Evolutionary conservation across 2,888 invertebrate genomes (phyloP), one percentile per base, ranked within the genome.

Genomic region (Panorpa germanica): DNA sequence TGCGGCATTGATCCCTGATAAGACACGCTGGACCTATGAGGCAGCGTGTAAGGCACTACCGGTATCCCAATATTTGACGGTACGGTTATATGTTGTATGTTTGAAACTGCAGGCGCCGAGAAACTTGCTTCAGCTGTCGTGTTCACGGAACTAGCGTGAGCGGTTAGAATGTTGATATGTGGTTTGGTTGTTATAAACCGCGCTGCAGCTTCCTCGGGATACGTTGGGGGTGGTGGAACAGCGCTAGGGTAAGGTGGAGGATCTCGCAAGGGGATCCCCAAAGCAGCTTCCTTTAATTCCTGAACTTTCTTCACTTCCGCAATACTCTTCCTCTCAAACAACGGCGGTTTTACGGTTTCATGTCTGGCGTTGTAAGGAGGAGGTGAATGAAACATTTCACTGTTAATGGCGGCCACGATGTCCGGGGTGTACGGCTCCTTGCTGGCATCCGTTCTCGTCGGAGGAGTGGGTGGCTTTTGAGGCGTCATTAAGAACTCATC

Each of bases 171-270:
- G 45, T 69, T 77, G 32, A 75, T 74, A 50, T 76, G 74, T 1
- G 80, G 73, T 36, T 75, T 65, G 0, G 76, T 72, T 16, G 76
- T 77, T 19, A 81, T 76, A 38, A 80, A 74, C 37, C 80, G 60
- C 1, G 78, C 80, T 28, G 73, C 61, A 1, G 74, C 71, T 55
- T 78, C 77, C 50, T 75, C 75, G 2, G 63, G 61, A 40, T 66
- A 64, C 0, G 49, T 39, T 1, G 53, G 50, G 4, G 47, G 49
- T 35, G 52, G 45, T 6, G 48, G 43, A 9, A 37, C 30, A n/a
- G 38, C 35, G 1, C 54, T 52, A 14, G 59, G 70, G 50, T 75
- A 74, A 1, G 74, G 72, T 24, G 74, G 75, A 10, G 74, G 74
- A 37, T 70, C 65, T 35, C 70, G 62, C 15, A 58, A 40, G 4